phyloP scores from a whole-genome alignment of 1,140 invertebrate genomes.

The Popillia japonica region DNA sequence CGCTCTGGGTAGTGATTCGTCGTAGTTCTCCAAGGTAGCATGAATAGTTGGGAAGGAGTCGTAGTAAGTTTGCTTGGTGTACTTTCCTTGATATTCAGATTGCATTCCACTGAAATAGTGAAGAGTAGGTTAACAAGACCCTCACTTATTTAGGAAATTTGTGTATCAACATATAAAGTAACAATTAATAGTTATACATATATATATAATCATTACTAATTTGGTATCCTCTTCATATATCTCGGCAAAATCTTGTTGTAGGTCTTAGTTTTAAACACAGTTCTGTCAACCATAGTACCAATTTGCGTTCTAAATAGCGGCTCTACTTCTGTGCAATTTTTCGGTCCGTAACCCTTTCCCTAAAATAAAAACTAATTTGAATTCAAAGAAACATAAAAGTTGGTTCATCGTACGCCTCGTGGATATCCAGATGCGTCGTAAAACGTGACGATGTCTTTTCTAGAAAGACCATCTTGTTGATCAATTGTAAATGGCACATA shows the following conservation, averaged over 20 bases:
- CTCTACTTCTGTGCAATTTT: slow-evolving; percentile 44
- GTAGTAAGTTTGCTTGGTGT: slow-evolving; percentile 49
- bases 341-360: slow-evolving; percentile 50
- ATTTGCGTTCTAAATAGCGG: slow-evolving; percentile 37
- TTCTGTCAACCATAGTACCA: slow-evolving; percentile 37
- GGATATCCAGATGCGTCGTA: slow-evolving; percentile 53
- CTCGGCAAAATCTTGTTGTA: slow-evolving; percentile 37
- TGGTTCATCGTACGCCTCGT: slow-evolving; percentile 40
- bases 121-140: not conserved
- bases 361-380: slow-evolving; percentile 15
- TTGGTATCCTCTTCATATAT: slow-evolving; percentile 45
- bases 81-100: slow-evolving; percentile 52
- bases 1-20: slow-evolving; percentile 47
- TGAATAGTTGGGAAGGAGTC: slow-evolving; percentile 50
- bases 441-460: slow-evolving; percentile 56
- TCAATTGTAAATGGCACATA: slow-evolving; percentile 52
- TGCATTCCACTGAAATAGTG: slow-evolving; percentile 50
- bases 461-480: slow-evolving; percentile 50
- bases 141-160: not conserved
- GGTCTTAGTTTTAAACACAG: slow-evolving; percentile 42
- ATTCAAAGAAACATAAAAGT: slow-evolving; percentile 14
- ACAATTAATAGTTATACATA: not conserved
- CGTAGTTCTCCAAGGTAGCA: slow-evolving; percentile 46
- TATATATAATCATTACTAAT: slow-evolving; percentile 47
- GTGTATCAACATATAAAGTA: not conserved